These are phyloP conservation scores for Napeogenes inachia DNA, from an alignment of 2,888 invertebrate species.

Conservation along the genomic window DNA sequence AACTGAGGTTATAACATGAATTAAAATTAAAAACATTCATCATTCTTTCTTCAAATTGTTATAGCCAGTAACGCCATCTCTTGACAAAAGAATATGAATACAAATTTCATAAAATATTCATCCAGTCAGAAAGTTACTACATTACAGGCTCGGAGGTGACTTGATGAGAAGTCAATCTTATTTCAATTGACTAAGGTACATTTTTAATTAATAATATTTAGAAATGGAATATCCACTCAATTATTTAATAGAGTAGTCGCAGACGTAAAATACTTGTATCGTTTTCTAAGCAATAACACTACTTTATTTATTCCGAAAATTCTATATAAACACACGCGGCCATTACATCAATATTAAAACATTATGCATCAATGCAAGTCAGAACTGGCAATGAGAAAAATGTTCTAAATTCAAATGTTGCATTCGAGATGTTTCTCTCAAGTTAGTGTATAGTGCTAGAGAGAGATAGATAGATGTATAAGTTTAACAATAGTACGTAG, in stretches of 20 bases:
- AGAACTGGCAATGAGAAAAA: background rate
- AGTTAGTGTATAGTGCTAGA: conserved; percentile 10
- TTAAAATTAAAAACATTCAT: no score
- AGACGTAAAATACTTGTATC: conserved; percentile 54
- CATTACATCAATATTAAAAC: background rate
- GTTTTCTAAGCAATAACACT: conserved; percentile 27
- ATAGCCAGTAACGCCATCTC: conserved; percentile 29
- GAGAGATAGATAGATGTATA: conserved; percentile 10
- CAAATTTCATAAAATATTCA: conserved; percentile 56
- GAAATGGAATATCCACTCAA: conserved; percentile 54
- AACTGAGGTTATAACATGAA: no score
- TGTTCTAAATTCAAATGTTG: conserved; percentile 3
- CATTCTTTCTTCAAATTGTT: background rate
- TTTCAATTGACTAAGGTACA: conserved; percentile 33
- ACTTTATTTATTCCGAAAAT: conserved; percentile 6
- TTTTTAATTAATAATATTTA: conserved; percentile 35
- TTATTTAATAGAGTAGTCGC: conserved; percentile 53
- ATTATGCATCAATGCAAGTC: no score
- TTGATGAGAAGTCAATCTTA: conserved; percentile 42
- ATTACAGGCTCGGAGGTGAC: conserved; percentile 43
- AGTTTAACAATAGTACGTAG: conserved; percentile 20
- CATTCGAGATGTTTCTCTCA: background rate
- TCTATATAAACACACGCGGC: background rate
- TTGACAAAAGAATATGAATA: conserved; percentile 22
- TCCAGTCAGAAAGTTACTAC: conserved; percentile 57